Evolutionary conservation across 2,113 vertebrate species (phyloP), one percentile per base, ranked within the genome.

Genomic region (Neogobius melanostomus): DNA sequence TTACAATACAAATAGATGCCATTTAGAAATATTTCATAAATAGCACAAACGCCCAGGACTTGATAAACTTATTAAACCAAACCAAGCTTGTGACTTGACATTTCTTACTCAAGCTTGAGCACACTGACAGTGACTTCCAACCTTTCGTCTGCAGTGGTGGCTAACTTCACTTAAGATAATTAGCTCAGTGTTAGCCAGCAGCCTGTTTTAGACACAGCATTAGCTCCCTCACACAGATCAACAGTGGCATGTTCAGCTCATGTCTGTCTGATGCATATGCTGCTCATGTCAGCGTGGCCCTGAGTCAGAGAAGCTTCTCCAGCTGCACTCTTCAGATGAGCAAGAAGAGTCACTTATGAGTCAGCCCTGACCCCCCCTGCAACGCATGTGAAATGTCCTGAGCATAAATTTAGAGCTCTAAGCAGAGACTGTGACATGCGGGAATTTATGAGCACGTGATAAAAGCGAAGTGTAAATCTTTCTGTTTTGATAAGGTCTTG

Each of bases 281-380:
- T 12, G 21, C 16, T 36, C 2, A 4, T 54, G n/a, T 50, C 52
- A 66, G 71, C 10, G n/a, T 43, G 54, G 9, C 6, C 53, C 0
- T 82, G 73, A 82, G 47, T 83, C 83, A 87, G 36, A 54, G 56
- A 60, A 57, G 15, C 59, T 15, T 16, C 43, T 16, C 43, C 59
- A 61, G 59, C 59, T 61, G 7, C 42, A 43, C 12, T 42, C 28
- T 14, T 60, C 6, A 43, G 57, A 43, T 28, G 57, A 60, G 8
- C 6, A 60, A 36, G 11, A 16, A 44, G 59, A 43, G 42, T 15
- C 14, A 61, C 7, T 9, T 5, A 61, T 61, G 59, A 61, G 59
- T 61, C 59, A 61, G 59, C 42, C 5, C 42, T 44, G 42, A 7
- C 59, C 8, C 59, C 8, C 36, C 15, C 28, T 60, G 6, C 21